phyloP scores from a whole-genome alignment of 1,140 invertebrate species.

The Harlomillsia oculata region DNA sequence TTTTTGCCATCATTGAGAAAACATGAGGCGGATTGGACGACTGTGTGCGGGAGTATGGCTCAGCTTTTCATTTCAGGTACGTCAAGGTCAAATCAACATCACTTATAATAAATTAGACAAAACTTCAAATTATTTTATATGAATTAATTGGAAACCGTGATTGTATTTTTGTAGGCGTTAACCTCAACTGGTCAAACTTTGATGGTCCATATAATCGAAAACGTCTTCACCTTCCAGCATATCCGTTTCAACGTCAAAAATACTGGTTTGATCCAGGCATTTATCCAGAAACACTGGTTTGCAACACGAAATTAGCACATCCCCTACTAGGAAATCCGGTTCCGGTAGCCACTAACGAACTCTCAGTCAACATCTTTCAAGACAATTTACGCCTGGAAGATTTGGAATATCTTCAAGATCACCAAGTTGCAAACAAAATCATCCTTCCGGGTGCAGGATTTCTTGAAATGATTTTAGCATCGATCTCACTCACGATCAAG shows the following conservation, averaged over 20 bases:
- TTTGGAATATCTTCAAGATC: constrained; percentile 21
- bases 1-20: constrained; percentile 8
- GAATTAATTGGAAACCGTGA: too few relatives aligned
- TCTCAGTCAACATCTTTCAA: not conserved
- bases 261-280: constrained; percentile 13
- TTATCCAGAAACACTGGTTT: not conserved
- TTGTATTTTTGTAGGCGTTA: too few relatives aligned
- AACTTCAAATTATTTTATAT: too few relatives aligned
- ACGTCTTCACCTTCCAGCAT: constrained; percentile 9
- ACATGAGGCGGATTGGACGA: constrained; percentile 7
- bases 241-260: constrained; percentile 16
- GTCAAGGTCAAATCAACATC: too few relatives aligned
- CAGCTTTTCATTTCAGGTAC: constrained; percentile 8
- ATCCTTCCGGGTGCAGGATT: constrained; percentile 19
- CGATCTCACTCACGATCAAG: not conserved
- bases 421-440: constrained; percentile 12
- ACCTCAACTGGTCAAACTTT: constrained; percentile 12
- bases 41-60: not conserved
- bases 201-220: not conserved
- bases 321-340: constrained; percentile 17
- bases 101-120: too few relatives aligned
- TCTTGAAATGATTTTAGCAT: constrained; percentile 14
- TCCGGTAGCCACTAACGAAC: constrained; percentile 1
- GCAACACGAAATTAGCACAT: constrained; percentile 11
- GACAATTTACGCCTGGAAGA: constrained; percentile 1